Base-by-base conservation (phyloP, 2,888 invertebrate species). In the Ernsta delagoae region DNA sequence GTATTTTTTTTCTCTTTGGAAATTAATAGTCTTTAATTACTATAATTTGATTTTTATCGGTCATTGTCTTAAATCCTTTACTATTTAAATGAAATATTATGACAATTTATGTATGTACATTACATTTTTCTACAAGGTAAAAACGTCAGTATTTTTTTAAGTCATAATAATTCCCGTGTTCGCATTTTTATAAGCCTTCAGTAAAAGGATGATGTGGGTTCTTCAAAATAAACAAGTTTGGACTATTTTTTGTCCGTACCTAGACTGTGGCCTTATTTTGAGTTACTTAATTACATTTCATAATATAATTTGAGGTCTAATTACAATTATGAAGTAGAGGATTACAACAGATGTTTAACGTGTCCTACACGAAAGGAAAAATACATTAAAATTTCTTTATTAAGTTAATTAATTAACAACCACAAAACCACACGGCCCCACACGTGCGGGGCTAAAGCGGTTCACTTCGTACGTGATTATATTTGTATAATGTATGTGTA, bases 381-480 rank as follows among this genome's bases (percentile, higher is more conserved):
- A 41, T 16, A 53, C 4, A 24, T 53, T 60, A 60, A 31, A 31
- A 31, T 31, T 31, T 31, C 31, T 31, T 31, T 41, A 43, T 60
- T 54, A 43, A 43, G 11, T 4, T 43, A 9, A 43, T 41, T 41
- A 41, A 41, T 41, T 41, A 41, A 41, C 7, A 60, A 41, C 66
- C 53, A 43, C 66, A 43, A 39, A 66, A 66, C 60, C 60, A n/a
- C 60, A 59, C 7, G 45, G 24, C 1, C 24, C 3, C 16, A 0
- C 12, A 3, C 39, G 24, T 39, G 24, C n/a, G 34, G 59, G 66
- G 43, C 54, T 53, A 66, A 66, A 66, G 53, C 11, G 53, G 12
- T 16, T 36, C 59, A 36, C 50, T 56, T 48, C 36, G 48, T 65
- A 39, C 48, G 59, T 48, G 48, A 59, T 65, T 57, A 48, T 24